These are phyloP conservation scores for Athalia circularis DNA, from an alignment of 2,888 invertebrate genomes.

Conservation along the genomic window DNA sequence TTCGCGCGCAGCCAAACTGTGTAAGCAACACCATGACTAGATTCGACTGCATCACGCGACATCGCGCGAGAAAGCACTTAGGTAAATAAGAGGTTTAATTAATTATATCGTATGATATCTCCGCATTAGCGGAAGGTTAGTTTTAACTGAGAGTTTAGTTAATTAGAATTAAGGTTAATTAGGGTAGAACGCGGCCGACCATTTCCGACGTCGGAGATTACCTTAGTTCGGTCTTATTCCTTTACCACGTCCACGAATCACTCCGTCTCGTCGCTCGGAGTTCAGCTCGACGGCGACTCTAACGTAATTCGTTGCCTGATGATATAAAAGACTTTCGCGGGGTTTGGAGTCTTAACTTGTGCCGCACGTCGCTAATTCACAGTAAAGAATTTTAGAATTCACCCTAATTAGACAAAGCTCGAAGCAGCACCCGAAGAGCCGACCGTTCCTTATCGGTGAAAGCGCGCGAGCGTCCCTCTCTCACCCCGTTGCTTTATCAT, in stretches of 20 bases:
- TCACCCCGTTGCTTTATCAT: neutral
- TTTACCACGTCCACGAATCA: conserved; percentile 40
- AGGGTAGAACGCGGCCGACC: conserved; percentile 40
- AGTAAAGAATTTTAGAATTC: conserved; percentile 16
- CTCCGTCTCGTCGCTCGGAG: conserved; percentile 16
- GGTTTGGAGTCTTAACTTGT: conserved; percentile 19
- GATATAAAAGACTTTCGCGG: conserved; percentile 4
- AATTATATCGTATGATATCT: conserved; percentile 40
- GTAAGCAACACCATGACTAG: neutral
- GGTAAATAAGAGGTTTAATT: conserved; percentile 41
- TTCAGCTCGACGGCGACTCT: conserved; percentile 25
- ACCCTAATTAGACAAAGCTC: conserved; percentile 24
- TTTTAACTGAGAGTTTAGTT: conserved; percentile 42
- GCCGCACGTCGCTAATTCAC: conserved; percentile 21
- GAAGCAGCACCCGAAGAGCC: neutral
- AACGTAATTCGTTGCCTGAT: conserved; percentile 25
- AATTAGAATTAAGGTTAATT: conserved; percentile 43
- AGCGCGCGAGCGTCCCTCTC: neutral
- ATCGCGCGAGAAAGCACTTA: conserved; percentile 28
- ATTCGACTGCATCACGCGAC: neutral
- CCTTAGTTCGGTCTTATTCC: conserved; percentile 40
- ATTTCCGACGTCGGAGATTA: conserved; percentile 35
- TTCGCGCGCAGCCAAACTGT: neutral
- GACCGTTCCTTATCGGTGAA: neutral
- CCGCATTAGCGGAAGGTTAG: conserved; percentile 38